These are phyloP conservation scores for Spinus pinus DNA, from an alignment of 2,797 vertebrate species.

Conservation along the genomic window DNA sequence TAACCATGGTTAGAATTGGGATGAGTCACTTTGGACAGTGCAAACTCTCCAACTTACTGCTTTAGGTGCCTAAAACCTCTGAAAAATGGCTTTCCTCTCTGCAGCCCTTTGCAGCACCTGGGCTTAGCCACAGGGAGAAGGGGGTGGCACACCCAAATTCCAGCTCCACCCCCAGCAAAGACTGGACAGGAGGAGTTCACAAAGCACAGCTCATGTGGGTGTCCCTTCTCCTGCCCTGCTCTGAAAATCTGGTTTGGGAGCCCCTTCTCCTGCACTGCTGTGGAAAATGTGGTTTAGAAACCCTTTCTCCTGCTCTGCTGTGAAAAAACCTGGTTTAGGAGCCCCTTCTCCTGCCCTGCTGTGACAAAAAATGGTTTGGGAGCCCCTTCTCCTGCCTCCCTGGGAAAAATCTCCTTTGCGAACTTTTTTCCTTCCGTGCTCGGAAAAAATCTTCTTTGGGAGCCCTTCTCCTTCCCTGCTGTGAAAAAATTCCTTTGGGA, in stretches of 20 bases:
- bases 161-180: neutral
- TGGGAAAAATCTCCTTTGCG: no score
- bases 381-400: neutral
- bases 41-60: neutral
- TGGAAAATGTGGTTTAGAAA: no score
- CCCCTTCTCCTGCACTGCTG: no score
- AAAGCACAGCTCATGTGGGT: neutral
- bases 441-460: no score
- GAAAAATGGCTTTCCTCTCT: neutral
- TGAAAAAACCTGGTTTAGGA: neutral
- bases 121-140: neutral
- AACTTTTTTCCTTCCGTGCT: no score
- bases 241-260: no score
- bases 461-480: no score
- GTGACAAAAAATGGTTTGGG: neutral
- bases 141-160: neutral
- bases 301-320: neutral
- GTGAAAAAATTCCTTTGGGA: no score
- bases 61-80: neutral
- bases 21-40: neutral
- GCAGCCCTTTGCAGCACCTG: neutral
- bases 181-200: accelerated
- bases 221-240: neutral
- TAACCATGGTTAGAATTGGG: neutral
- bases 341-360: neutral